Base-by-base conservation (phyloP, 2,113 vertebrate genomes). In the Megaleporinus macrocephalus region DNA sequence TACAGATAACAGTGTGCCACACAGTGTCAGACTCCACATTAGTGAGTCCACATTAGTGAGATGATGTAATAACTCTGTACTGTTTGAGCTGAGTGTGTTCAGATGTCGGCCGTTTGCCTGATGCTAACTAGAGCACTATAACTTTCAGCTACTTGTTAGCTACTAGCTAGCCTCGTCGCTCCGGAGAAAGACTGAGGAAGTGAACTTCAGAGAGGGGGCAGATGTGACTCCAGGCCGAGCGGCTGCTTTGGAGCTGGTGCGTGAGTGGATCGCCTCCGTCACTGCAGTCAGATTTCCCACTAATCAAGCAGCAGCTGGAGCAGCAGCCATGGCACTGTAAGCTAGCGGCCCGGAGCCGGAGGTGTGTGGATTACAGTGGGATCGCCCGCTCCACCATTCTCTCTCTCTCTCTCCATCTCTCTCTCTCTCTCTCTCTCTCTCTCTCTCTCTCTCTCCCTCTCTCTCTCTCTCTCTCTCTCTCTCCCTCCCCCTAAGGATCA, bases 351-450 rank as follows among this genome's bases (percentile, higher is more conserved):
- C 87, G 85, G 89, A 88, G 91, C 89, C 85, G 79, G 91, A 93
- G 91, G 91, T 93, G 92, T 92, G 88, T 49, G 79, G 90, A 93
- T 93, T 93, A 93, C 87, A 89, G 90, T 71, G 80, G 79, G 89
- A 90, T 89, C 92, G 89, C 77, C 82, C 77, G 14, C 88, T 86
- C 81, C 78, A 79, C 83, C 80, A 87, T 83, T 75, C 68, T 51
- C 76, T 69, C 57, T 62, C 71, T 73, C 83, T 81, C 53, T 85
- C 66, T 88, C 76, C 71, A 59, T 62, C 84, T 73, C 78, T 82
- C 41, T 44, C 5, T 44, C 41, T 44, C 10, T 79, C 0, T 26
- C 61, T 68, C 84, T 63, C 41, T 75, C 22, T 75, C 61, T 75
- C 70, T 78, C 33, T 36, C 33, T 36, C 33, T 36, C 33, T 79